Percentiles rank a stretch among this genome's conserved stretches.
phyloP scores from a whole-genome alignment of 2,888 invertebrate genomes.

The Platycheirus albimanus region DNA sequence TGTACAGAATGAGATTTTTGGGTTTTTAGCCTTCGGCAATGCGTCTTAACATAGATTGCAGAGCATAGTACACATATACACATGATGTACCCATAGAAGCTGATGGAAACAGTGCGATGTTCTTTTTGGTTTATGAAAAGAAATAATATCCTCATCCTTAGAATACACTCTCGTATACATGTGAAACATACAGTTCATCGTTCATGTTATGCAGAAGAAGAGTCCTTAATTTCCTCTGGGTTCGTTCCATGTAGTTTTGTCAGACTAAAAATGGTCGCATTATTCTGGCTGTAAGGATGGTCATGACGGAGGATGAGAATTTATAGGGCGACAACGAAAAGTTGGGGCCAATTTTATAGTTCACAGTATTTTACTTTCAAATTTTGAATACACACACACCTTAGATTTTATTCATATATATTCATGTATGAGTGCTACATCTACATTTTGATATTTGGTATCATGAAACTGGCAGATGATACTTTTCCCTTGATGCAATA shows the following conservation, averaged over 20 bases:
- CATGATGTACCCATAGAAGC: slow-evolving; percentile 10
- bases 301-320: slow-evolving; percentile 21
- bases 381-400: neutral
- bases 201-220: slow-evolving; percentile 54
- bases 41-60: slow-evolving; percentile 47
- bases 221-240: slow-evolving; percentile 69
- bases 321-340: slow-evolving; percentile 52
- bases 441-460: slow-evolving; percentile 9
- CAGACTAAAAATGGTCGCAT: slow-evolving; percentile 48
- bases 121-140: slow-evolving; percentile 62
- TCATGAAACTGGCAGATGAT: slow-evolving; percentile 80
- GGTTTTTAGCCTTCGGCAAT: slow-evolving; percentile 64
- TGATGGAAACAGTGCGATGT: slow-evolving; percentile 49
- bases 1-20: slow-evolving; percentile 56
- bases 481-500: slow-evolving; percentile 81
- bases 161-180: neutral
- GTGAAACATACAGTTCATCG: slow-evolving; percentile 41
- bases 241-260: slow-evolving; percentile 45
- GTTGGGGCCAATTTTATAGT: slow-evolving; percentile 66
- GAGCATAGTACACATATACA: slow-evolving; percentile 25
- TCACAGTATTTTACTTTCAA: slow-evolving; percentile 50
- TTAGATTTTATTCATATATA: neutral
- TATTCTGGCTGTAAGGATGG: neutral
- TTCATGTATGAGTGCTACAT: neutral
- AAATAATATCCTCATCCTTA: slow-evolving; percentile 59